Evolutionary conservation across 2,797 vertebrate species (phyloP), one percentile per base, ranked within the genome.

Genomic region (Pachyuromys duprasi): DNA sequence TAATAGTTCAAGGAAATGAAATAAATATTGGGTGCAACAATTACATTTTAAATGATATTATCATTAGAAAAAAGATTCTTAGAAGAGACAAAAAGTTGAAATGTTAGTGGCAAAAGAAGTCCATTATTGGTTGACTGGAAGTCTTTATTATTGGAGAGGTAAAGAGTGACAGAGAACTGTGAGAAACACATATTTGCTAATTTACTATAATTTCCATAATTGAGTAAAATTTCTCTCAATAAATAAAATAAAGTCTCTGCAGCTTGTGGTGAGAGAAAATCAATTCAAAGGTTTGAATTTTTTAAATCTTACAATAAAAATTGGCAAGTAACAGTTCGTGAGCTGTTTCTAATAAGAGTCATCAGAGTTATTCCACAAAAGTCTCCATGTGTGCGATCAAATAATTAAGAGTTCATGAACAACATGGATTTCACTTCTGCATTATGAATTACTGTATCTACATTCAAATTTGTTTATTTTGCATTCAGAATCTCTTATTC

Each of bases 1-100:
- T 97, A 98, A 98, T 97, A 98, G 97, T 97, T 97, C 91, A 96
- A 97, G 96, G 92, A 95, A 98, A 96, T 97, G 94, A 93, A 96
- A 95, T 96, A 95, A 97, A 97, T 97, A 97, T 97, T 97, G 97
- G 94, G 87, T 95, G 76, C 83, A 98, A 96, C 90, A 97, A 97
- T 98, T 98, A 95, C 86, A 97, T 95, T 97, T 95, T 96, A 97
- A 98, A 95, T 97, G 93, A 96, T 96, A 96, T 98, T 97, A 97
- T 97, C 95, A 94, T 95, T 1, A 2, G 96, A 98, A 95, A 96
- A 97, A 57, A 57, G 15, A 3, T 88, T 98, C 97, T 96, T 93
- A 97, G 82, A 97, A 96, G 90, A 97, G 97, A 69, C 22, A 96
- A 91, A 95, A 96, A 98, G 94, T 97, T 97, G 94, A 98, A 97